Evolutionary conservation across 2,797 vertebrate species (phyloP), one percentile per base, ranked within the genome.

Genomic region (Sciurus vulgaris): DNA sequence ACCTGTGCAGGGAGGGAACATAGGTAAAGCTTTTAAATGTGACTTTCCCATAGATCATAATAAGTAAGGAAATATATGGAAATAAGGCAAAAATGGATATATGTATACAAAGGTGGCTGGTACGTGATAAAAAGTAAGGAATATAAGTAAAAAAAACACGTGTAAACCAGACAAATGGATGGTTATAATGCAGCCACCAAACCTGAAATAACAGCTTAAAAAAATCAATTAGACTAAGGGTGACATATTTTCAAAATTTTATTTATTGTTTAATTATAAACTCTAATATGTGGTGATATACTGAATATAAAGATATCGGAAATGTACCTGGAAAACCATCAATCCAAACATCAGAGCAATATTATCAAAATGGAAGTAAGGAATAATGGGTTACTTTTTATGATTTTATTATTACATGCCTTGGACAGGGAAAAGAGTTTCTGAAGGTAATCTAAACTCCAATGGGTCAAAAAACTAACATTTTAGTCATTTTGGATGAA

Each of bases 321-420:
- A 95, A 93, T 86, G 11, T 24, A 86, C 44, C 14, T 93, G 30
- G 18, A 70, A 96, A 92, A 61, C 5, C 74, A 94, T 51, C 41
- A 85, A 72, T 67, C 63, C 61, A 95, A 95, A 85, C 22, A 35
- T 69, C 49, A 63, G 15, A 86, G 83, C 35, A 93, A 73, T 74
- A 91, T 91, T 67, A 88, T 2, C 81, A n/a, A 41, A 95, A 33
- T 38, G 20, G 9, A 85, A 59, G 35, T 87, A 93, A 65, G 47
- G 47, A 74, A 72, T 4, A 94, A 76, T 54, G 38, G 12, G 17
- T 69, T 73, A 33, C 49, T 87, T 95, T 94, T 73, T 82, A 73
- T 76, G 20, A 61, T 56, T 12, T 14, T 86, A 86, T 77, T 83
- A 41, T 41, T 77, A 69, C 9, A 77, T 47, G n/a, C 20, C 84